Evolutionary conservation across 2,113 vertebrate genomes (phyloP).

Genomic region (Charina bottae): DNA sequence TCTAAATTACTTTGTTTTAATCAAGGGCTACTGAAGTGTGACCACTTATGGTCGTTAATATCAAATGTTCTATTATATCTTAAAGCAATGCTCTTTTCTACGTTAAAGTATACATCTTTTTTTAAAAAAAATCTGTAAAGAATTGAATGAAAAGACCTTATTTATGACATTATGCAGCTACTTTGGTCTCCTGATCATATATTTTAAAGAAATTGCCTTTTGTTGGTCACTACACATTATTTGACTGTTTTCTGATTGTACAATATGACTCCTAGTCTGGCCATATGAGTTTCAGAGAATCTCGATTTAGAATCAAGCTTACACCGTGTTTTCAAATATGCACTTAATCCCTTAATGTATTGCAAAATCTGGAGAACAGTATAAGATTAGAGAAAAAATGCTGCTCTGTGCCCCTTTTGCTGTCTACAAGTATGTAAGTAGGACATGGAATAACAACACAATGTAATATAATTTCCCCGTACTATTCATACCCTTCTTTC

Average conservation of each 20-base stretch:
- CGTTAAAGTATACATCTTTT: background rate
- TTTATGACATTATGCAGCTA: accelerated
- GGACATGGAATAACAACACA: background rate
- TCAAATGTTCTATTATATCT: constrained; percentile 11
- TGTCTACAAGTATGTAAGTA: background rate
- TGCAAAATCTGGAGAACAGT: too few relatives aligned
- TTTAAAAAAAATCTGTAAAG: background rate
- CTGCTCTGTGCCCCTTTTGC: background rate
- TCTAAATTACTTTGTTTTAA: background rate
- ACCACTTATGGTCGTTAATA: background rate
- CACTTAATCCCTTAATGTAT: background rate
- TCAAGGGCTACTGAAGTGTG: background rate
- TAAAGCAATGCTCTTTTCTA: background rate
- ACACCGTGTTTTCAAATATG: background rate
- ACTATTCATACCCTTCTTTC: background rate
- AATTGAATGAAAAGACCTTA: background rate
- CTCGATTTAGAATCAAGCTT: background rate
- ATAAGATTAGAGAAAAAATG: background rate
- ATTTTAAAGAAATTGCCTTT: background rate
- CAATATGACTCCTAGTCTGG: background rate
- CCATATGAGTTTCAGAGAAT: background rate
- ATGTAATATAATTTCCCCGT: background rate
- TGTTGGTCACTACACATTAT: background rate
- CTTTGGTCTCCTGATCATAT: constrained; percentile 18
- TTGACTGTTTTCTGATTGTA: background rate